Evolutionary conservation across 1,140 invertebrate genomes (phyloP).

Genomic region (Cydia amplana): DNA sequence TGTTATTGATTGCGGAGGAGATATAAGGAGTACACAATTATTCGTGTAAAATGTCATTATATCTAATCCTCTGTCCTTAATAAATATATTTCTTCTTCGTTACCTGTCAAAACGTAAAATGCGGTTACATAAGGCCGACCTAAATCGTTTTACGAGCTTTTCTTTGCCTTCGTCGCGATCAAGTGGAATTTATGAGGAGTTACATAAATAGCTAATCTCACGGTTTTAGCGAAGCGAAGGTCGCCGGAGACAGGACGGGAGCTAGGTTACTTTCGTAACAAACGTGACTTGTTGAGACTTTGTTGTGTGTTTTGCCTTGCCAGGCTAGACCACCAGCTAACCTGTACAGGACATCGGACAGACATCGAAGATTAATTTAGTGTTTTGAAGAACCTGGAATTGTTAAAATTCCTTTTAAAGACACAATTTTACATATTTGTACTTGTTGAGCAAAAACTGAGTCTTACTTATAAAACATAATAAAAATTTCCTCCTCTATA

Average conservation of each 20-base stretch:
- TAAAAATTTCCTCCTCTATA: neutral
- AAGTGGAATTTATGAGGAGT: slow-evolving; percentile 28
- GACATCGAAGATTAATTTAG: neutral
- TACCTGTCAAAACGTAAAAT: slow-evolving; percentile 4
- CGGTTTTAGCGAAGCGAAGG: slow-evolving; percentile 20
- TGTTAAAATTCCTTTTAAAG: neutral
- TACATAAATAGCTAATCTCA: slow-evolving; percentile 26
- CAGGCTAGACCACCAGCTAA: neutral
- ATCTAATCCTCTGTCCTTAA: no score
- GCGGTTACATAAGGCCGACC: slow-evolving; percentile 7
- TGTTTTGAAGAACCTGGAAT: neutral
- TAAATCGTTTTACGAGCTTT: slow-evolving; percentile 15
- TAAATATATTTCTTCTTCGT: neutral
- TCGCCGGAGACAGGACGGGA: slow-evolving; percentile 9
- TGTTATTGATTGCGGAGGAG: no score
- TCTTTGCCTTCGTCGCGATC: slow-evolving; percentile 11
- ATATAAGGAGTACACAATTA: neutral
- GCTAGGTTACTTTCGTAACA: slow-evolving; percentile 29
- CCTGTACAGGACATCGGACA: neutral
- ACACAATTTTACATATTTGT: no score
- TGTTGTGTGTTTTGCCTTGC: neutral
- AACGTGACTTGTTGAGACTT: slow-evolving; percentile 27
- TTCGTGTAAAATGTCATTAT: no score
- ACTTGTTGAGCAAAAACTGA: no score
- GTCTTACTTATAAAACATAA: neutral